Percentiles rank a stretch among this genome's conserved stretches.
phyloP scores from a whole-genome alignment of 2,888 invertebrate genomes.

The Mythimna impura region DNA sequence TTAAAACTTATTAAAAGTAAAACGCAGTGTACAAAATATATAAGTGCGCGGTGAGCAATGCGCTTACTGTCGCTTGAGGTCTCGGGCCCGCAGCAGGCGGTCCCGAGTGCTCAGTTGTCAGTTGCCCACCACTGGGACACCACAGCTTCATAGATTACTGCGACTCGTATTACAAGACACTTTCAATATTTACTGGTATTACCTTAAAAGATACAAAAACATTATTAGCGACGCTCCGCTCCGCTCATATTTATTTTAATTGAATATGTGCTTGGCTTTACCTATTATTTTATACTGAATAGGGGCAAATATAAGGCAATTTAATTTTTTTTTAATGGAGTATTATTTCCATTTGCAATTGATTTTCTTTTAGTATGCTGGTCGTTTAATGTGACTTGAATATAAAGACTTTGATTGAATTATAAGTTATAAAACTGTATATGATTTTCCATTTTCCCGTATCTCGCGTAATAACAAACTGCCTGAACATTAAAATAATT shows the following conservation, averaged over 20 bases:
- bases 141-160: constrained; percentile 50
- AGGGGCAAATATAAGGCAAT: constrained; percentile 1
- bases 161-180: constrained; percentile 58
- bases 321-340: constrained; percentile 1
- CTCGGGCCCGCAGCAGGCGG: constrained; percentile 57
- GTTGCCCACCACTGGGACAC: constrained; percentile 30
- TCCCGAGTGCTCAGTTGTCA: constrained; percentile 24
- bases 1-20: constrained; percentile 27
- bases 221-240: constrained; percentile 35
- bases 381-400: background rate
- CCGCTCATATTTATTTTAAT: constrained; percentile 42
- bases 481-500: constrained; percentile 4
- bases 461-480: background rate
- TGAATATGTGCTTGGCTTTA: constrained; percentile 27
- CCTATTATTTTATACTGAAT: constrained; percentile 18
- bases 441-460: constrained; percentile 10
- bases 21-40: constrained; percentile 18
- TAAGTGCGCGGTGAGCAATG: constrained; percentile 40
- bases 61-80: constrained; percentile 46
- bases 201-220: constrained; percentile 46
- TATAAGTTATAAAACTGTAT: constrained; percentile 4
- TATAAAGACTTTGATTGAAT: constrained; percentile 7
- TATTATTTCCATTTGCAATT: background rate
- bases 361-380: background rate
- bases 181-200: constrained; percentile 55